Percentiles rank a stretch among this genome's conserved stretches.
phyloP scores from a whole-genome alignment of 2,797 vertebrate species.

The Chrosomus eos region DNA sequence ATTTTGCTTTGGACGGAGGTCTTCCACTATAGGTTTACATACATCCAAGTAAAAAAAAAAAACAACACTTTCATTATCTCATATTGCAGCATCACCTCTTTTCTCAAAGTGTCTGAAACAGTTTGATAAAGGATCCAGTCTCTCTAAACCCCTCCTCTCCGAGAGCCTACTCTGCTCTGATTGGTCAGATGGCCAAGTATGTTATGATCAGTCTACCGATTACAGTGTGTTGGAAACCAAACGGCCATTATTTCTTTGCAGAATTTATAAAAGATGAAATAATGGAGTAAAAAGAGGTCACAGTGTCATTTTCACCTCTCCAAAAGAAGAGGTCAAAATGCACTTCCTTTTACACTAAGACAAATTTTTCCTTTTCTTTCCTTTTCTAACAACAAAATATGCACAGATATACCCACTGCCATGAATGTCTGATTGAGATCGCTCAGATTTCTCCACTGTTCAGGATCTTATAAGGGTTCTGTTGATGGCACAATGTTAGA shows the following conservation, averaged over 20 bases:
- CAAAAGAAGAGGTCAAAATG: neutral
- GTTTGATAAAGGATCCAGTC: neutral
- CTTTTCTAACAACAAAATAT: no score
- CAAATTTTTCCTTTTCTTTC: neutral
- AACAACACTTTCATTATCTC: neutral
- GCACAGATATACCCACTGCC: slow-evolving; percentile 18
- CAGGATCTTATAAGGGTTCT: slow-evolving; percentile 33
- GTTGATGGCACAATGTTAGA: neutral
- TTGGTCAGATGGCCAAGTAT: neutral
- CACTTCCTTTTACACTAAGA: neutral
- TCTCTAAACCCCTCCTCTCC: neutral
- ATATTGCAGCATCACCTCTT: neutral
- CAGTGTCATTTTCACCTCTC: neutral
- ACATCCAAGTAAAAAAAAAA: neutral
- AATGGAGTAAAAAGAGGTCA: no score
- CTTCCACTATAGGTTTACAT: neutral
- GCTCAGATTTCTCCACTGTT: neutral
- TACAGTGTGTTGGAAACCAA: neutral
- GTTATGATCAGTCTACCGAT: neutral
- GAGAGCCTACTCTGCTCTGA: neutral
- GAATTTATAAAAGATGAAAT: no score
- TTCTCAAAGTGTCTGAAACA: neutral
- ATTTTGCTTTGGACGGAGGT: neutral
- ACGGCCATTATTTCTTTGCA: neutral
- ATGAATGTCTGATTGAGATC: slow-evolving; percentile 8